These are phyloP conservation scores for Creontiades dilutus DNA, from an alignment of 2,888 invertebrate species.

Conservation along the genomic window DNA sequence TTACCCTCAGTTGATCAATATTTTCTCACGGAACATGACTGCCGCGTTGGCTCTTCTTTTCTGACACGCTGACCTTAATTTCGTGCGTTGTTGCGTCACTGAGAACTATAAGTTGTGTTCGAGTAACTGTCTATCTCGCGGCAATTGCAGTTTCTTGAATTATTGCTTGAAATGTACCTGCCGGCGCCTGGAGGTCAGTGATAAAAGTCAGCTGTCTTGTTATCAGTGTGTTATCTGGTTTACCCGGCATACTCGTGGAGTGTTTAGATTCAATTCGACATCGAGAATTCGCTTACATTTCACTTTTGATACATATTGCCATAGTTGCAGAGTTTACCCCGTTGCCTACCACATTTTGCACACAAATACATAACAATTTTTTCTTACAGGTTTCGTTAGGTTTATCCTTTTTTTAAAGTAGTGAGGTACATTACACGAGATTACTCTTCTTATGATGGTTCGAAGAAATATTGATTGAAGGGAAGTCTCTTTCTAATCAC, in stretches of 20 bases:
- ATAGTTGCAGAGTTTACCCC: neutral
- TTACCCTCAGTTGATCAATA: conserved; percentile 13
- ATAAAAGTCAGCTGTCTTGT: neutral
- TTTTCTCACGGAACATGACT: neutral
- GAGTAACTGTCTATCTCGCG: neutral
- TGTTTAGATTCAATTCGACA: neutral
- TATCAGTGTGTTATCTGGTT: conserved; percentile 5
- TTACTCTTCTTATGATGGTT: neutral
- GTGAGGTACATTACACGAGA: neutral
- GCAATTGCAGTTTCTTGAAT: neutral
- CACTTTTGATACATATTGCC: neutral
- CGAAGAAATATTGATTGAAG: neutral
- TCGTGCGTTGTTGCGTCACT: neutral
- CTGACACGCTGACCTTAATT: neutral
- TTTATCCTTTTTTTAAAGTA: neutral
- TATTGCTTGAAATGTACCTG: neutral
- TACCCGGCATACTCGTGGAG: neutral
- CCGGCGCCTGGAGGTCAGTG: neutral
- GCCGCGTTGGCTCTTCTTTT: neutral
- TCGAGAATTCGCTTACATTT: neutral
- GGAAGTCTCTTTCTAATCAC: neutral
- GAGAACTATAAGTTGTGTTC: neutral
- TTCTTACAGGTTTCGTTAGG: neutral
- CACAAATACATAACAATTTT: neutral
- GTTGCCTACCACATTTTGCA: neutral